Conservation (phyloP, 2,113 vertebrate genomes). For the Macaca mulatta region DNA sequence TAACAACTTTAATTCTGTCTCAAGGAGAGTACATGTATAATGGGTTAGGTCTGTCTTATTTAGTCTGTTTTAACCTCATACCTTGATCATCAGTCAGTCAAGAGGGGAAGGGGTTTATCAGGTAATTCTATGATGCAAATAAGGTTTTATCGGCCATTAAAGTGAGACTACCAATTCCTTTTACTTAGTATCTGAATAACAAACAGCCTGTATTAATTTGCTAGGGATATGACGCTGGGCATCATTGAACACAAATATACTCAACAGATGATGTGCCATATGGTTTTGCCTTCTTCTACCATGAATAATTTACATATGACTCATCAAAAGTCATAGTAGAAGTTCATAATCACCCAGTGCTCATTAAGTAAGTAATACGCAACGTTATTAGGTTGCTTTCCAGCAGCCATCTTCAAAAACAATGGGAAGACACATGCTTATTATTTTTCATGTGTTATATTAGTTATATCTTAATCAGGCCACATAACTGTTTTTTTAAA, state of each 20-base stretch:
- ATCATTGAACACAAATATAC: neutral
- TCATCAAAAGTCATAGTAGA: constrained; percentile 35
- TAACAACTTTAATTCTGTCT: neutral
- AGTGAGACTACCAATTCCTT: neutral
- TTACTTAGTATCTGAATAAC: neutral
- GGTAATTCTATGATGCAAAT: neutral
- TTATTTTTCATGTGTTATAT: constrained; percentile 28
- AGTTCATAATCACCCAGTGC: constrained; percentile 48
- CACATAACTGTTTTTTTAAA: neutral
- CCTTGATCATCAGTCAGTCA: neutral
- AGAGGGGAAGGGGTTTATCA: neutral
- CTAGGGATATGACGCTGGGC: neutral
- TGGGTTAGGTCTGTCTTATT: neutral
- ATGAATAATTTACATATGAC: constrained; percentile 28
- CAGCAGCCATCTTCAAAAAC: neutral
- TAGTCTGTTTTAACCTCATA: neutral
- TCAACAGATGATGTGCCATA: constrained; percentile 33
- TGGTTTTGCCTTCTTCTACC: constrained; percentile 22
- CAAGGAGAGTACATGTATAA: neutral
- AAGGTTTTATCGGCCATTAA: neutral
- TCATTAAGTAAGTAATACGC: neutral
- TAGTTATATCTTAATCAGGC: neutral
- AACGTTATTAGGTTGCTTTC: neutral
- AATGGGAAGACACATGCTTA: neutral
- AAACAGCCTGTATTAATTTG: neutral